Conservation (phyloP, 2,113 vertebrate species). For the Haliaeetus leucogaster region DNA sequence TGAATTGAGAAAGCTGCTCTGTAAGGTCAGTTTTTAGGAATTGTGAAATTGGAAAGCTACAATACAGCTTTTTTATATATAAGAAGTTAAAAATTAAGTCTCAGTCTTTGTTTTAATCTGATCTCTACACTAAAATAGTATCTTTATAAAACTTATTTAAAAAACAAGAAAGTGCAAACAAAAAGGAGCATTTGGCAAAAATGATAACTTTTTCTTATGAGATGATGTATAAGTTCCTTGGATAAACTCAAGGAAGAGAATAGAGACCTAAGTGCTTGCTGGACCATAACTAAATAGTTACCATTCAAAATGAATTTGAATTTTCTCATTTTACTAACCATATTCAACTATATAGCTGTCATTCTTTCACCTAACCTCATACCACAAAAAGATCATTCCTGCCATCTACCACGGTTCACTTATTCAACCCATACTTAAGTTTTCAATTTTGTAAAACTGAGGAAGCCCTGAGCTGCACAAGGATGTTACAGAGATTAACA, state of each 20-base stretch:
- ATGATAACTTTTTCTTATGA: not conserved
- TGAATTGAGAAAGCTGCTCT: not conserved
- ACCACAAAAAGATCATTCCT: not conserved
- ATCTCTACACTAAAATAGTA: not conserved
- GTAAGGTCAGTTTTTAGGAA: not conserved
- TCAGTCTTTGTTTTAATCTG: not conserved
- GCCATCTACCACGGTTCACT: not conserved
- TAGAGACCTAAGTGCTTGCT: rapidly evolving
- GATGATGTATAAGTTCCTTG: not conserved
- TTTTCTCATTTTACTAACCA: not conserved
- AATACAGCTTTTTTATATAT: not conserved
- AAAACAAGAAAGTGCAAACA: not conserved
- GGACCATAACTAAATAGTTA: too few relatives aligned
- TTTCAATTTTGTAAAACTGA: not conserved
- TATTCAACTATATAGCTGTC: rapidly evolving
- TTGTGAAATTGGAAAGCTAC: not conserved
- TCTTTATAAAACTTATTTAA: not conserved
- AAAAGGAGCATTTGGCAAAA: not conserved
- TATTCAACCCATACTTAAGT: too few relatives aligned
- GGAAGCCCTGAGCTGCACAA: not conserved
- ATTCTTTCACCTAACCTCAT: not conserved
- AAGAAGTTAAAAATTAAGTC: not conserved
- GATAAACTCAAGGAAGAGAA: not conserved
- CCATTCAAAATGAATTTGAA: rapidly evolving
- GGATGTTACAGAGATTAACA: not conserved